Base-by-base conservation (phyloP, 2,113 vertebrate species). In the Corynorhinus townsendii region DNA sequence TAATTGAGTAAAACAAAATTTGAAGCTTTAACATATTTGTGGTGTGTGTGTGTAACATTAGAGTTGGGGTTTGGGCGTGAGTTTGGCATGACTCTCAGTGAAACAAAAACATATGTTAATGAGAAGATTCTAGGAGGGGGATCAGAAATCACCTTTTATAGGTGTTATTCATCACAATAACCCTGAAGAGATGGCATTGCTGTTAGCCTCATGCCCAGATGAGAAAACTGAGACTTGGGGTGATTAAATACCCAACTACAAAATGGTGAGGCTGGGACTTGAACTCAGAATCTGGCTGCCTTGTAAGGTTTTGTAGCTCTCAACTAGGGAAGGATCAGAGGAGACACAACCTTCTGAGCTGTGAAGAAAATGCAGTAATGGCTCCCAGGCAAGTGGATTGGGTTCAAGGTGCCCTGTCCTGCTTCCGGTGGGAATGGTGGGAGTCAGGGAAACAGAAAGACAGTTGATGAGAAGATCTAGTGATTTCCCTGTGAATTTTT, bases 401-500 rank as follows among this genome's bases (percentile, higher is more conserved):
- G 71, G 49, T 77, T 49, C 49, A 84, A 87, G 10, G 16, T 17
- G 19, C 22, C 2, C 0, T 22, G 3, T 56, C 86, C 73, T 80
- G 43, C 24, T 86, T 81, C 52, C 4, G 2, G 16, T 59, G 49
- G 43, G 69, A 66, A 30, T 73, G 66, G 40, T 66, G 14, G 4
- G 33, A 66, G 24, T 43, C 28, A 88, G 20, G 17, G 79, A 69
- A 85, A 56, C 16, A 59, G 85, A 24, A 90, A 82, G 79, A 89
- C 71, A 30, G 43, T 11, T 45, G 26, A 49, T 17, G 43, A 16
- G 8, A 19, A 35, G 8, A 11, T 22, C 11, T 0, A 66, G 35
- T 62, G 89, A 92, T 93, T 95, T 89, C 54, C 59, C 22, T 59
- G 35, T 35, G 81, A 90, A 77, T 93, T 90, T 2, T 92, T 76